A percentile compares a stretch with the other conserved stretches of the same genome.
Conservation (phyloP, 2,797 vertebrate species). For the Peromyscus eremicus region DNA sequence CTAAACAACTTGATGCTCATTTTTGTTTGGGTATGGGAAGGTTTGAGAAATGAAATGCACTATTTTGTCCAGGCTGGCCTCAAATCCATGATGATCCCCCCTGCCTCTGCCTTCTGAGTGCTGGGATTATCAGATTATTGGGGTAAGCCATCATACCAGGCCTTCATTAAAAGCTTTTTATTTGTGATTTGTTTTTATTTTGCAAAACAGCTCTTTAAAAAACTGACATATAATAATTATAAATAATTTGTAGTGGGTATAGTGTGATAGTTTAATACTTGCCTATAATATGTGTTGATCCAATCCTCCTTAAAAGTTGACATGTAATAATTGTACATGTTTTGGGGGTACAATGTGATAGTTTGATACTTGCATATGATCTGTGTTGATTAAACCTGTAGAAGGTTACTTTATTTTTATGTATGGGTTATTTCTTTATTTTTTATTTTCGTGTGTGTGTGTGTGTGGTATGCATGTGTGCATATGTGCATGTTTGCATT, state of each 20-base stretch:
- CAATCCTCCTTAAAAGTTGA: not conserved
- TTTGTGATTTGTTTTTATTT: not conserved
- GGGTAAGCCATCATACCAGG: too few relatives aligned
- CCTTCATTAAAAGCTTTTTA: not conserved
- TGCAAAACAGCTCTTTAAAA: not conserved
- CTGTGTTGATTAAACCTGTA: not conserved
- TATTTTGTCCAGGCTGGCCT: not conserved
- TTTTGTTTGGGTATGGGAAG: not conserved
- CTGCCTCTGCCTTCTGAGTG: not conserved
- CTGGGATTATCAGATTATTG: not conserved
- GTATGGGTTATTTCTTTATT: not conserved
- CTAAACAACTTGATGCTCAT: not conserved
- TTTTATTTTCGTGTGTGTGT: not conserved
- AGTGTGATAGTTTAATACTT: not conserved
- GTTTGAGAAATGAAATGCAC: not conserved
- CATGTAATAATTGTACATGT: not conserved
- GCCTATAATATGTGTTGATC: not conserved
- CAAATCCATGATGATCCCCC: not conserved
- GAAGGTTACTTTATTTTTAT: not conserved
- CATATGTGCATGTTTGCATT: not conserved
- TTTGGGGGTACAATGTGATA: not conserved
- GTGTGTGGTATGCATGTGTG: not conserved
- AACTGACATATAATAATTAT: not conserved
- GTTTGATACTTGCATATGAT: not conserved
- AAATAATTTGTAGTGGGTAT: not conserved